Evolutionary conservation across 2,888 invertebrate genomes (phyloP).

Genomic region (Pachycephus smyrnensis): DNA sequence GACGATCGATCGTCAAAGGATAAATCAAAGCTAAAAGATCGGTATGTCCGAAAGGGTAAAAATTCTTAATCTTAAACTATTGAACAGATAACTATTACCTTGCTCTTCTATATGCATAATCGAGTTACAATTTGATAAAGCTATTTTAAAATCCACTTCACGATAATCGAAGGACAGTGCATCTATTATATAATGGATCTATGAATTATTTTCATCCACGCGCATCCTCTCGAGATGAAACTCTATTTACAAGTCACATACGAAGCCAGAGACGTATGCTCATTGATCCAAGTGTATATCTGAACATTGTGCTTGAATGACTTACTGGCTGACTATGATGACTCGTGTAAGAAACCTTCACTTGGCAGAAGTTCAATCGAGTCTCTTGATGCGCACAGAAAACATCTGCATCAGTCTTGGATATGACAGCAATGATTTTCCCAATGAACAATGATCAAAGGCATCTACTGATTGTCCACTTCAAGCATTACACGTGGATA

Average conservation of each 20-base stretch:
- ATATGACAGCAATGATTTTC: neutral
- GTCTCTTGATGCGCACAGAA: neutral
- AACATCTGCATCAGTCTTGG: neutral
- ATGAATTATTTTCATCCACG: neutral
- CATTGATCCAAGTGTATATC: neutral
- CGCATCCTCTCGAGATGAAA: neutral
- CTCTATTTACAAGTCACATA: neutral
- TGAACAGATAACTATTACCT: neutral
- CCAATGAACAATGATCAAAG: neutral
- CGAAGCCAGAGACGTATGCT: neutral
- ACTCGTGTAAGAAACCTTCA: neutral
- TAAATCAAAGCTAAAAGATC: neutral
- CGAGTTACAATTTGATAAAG: neutral
- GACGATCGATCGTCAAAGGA: neutral
- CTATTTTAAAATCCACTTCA: neutral
- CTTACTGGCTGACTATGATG: neutral
- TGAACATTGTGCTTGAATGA: neutral
- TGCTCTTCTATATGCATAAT: neutral
- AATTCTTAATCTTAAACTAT: neutral
- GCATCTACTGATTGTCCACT: neutral
- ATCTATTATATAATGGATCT: neutral
- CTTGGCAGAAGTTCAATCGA: neutral
- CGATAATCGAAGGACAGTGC: neutral
- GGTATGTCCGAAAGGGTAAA: neutral
- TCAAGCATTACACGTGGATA: neutral